Evolutionary conservation across 2,113 vertebrate genomes (phyloP).

Genomic region (Bombycilla garrulus): DNA sequence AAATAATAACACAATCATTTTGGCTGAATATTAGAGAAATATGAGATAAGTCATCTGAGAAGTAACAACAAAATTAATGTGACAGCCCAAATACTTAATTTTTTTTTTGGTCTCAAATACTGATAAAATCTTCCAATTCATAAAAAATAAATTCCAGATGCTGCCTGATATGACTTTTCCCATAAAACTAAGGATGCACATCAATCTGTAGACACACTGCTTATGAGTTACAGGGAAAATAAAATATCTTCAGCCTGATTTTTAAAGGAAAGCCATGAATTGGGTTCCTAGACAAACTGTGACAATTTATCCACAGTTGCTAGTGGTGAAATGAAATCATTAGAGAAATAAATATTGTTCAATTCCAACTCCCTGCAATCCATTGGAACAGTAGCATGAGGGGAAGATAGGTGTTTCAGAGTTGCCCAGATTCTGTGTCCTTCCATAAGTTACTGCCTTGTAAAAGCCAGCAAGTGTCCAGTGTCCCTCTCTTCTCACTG

Average conservation of each 20-base stretch:
- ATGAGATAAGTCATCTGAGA: neutral
- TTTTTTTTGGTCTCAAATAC: neutral
- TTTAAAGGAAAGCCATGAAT: neutral
- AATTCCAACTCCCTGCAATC: neutral
- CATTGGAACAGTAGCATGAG: neutral
- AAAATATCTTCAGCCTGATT: neutral
- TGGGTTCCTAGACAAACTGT: neutral
- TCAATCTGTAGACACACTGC: neutral
- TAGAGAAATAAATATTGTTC: neutral
- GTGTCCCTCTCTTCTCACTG: neutral
- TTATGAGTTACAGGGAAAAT: neutral
- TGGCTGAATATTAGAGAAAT: neutral
- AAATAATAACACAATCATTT: neutral
- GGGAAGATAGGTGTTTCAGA: neutral
- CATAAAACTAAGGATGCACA: neutral
- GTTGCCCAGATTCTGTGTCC: neutral
- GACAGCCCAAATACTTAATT: neutral
- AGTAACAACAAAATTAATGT: neutral
- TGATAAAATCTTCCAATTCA: neutral
- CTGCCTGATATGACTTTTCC: neutral
- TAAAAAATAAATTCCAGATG: neutral
- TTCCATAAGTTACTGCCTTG: neutral
- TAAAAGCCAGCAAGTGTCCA: neutral
- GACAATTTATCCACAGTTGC: neutral
- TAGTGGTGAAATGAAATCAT: neutral